These are phyloP conservation scores for Mythimna loreyi DNA, from an alignment of 2,888 invertebrate species.

Conservation along the genomic window DNA sequence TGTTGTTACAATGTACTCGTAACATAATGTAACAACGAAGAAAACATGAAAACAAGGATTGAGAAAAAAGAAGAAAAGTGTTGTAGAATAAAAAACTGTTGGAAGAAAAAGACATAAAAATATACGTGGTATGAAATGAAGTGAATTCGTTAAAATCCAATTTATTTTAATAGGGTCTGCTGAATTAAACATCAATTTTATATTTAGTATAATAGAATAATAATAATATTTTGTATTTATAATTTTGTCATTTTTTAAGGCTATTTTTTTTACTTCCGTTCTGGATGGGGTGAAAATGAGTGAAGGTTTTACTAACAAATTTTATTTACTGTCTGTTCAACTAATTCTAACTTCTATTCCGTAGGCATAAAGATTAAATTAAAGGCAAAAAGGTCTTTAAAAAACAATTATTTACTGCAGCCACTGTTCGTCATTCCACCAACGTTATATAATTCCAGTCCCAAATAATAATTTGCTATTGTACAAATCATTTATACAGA, in stretches of 20 bases:
- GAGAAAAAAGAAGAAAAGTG: background rate
- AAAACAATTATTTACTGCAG: too few relatives aligned
- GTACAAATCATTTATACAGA: constrained; percentile 28
- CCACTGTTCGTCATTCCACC: too few relatives aligned
- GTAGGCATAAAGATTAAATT: too few relatives aligned
- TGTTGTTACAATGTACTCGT: background rate
- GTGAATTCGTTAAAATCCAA: background rate
- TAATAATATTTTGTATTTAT: too few relatives aligned
- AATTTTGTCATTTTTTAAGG: too few relatives aligned
- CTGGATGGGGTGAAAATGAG: too few relatives aligned
- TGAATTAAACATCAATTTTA: constrained; percentile 2
- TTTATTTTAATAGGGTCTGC: background rate
- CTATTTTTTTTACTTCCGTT: too few relatives aligned
- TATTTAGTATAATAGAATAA: too few relatives aligned
- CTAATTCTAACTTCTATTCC: too few relatives aligned
- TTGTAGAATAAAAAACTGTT: background rate
- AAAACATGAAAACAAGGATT: background rate
- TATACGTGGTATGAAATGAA: background rate
- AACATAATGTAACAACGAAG: background rate
- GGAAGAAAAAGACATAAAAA: background rate
- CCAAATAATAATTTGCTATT: constrained; percentile 14
- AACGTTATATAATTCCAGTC: constrained; percentile 12
- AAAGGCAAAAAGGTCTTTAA: too few relatives aligned
- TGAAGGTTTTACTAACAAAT: too few relatives aligned
- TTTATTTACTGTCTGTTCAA: too few relatives aligned